Conservation (phyloP, 2,797 vertebrate species). For the Pseudopleuronectes americanus region DNA sequence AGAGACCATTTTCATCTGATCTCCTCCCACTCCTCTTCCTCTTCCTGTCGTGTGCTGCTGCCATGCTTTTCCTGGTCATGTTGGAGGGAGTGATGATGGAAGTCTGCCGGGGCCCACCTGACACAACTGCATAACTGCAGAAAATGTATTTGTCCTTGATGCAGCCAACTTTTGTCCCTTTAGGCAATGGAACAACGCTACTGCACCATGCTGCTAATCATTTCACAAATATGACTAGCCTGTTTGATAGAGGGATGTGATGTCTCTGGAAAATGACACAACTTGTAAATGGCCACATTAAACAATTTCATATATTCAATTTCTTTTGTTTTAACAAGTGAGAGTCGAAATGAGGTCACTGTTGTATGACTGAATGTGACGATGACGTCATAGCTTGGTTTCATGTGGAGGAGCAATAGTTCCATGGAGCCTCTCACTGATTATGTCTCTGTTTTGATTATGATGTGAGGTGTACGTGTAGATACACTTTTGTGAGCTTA, state of each 20-base stretch:
- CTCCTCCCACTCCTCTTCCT: background rate
- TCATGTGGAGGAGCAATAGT: background rate
- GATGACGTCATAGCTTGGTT: background rate
- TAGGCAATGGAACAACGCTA: too few relatives aligned
- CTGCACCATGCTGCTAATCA: too few relatives aligned
- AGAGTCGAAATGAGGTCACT: too few relatives aligned
- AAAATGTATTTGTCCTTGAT: too few relatives aligned
- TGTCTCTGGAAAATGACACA: too few relatives aligned
- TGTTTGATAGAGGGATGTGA: too few relatives aligned
- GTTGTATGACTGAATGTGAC: background rate
- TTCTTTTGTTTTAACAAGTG: too few relatives aligned
- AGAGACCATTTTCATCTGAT: background rate
- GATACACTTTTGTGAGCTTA: background rate
- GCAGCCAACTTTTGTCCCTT: too few relatives aligned
- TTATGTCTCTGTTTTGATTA: background rate
- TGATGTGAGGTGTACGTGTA: background rate
- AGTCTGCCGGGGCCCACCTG: background rate
- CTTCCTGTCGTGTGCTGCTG: slow-evolving; percentile 9
- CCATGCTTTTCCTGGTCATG: slow-evolving; percentile 41
- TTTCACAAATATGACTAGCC: too few relatives aligned
- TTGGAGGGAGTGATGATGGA: slow-evolving; percentile 64
- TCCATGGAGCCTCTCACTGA: background rate
- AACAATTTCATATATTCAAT: too few relatives aligned
- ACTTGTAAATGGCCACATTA: too few relatives aligned
- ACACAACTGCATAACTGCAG: too few relatives aligned